Evolutionary conservation across 1,140 invertebrate genomes (phyloP), one percentile per base, ranked within the genome.

Genomic region (Plutomurus gul): DNA sequence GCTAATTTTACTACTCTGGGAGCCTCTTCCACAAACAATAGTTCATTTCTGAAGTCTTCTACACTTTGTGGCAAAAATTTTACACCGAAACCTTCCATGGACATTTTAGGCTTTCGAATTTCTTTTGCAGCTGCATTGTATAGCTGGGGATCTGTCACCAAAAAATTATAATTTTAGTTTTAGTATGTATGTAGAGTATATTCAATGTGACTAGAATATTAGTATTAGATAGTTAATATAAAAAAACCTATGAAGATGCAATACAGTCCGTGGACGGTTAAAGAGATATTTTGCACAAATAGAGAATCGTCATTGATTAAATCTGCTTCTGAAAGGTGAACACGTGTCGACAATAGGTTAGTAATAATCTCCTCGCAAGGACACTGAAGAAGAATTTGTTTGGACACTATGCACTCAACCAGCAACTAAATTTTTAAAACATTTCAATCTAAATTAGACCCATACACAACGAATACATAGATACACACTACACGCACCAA

Each of bases 181-280:
- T 46, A 71, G 65, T 27, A 7, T 20, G 11, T 30, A n/a, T 27
- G 8, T 71, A 6, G n/a, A n/a, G n/a, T n/a, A n/a, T n/a, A n/a
- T n/a, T n/a, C n/a, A n/a, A n/a, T n/a, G n/a, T n/a, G n/a, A n/a
- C n/a, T n/a, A n/a, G n/a, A n/a, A n/a, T n/a, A n/a, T n/a, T n/a
- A n/a, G n/a, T n/a, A n/a, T n/a, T n/a, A n/a, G 13, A 8, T 3
- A 49, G 3, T 18, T 18, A 11, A 18, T 49, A 65, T 33, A 65
- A 33, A 72, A 22, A 56, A 56, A 83, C 82, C 82, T 33, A 84
- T 82, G 49, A 82, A 84, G 25, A 84, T 81, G 1, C 36, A 36
- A 60, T 82, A 60, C 10, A 82, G 10, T 3, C 73, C 18, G 11
- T 65, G 25, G 16, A 84, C 22, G 8, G 79, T 77, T 37, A 46